Base-by-base conservation (phyloP, 2,888 invertebrate genomes). In the Panopea generosa region DNA sequence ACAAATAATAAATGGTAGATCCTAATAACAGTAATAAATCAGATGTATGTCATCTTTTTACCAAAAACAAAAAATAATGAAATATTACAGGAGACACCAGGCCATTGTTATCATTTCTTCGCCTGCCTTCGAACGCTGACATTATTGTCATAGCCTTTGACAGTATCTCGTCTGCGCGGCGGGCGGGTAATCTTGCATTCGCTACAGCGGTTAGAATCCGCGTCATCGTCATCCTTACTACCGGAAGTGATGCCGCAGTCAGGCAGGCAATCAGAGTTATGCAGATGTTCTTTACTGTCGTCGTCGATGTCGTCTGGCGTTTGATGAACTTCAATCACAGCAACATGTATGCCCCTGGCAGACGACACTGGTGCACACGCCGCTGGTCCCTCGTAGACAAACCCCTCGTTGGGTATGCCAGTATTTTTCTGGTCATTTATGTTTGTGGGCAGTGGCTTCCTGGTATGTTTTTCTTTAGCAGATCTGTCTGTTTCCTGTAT, bases 241-340 rank as follows among this genome's bases (percentile, higher is more conserved):
- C 43, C 49, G 20, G 55, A 18, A 1, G 69, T 55, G 47, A 53
- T 66, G 2, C 26, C 20, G 20, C 16, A 18, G 7, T 16, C 16
- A 9, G 16, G 16, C 14, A 14, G 45, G 16, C 45, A 45, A 45
- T 45, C 45, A 9, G 45, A 9, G 16, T 20, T 40, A 18, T 18
- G 29, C 16, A 43, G 38, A 3, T n/a, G 38, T 11, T 43, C 22
- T 3, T 47, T 47, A 11, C 24, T 22, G 18, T 26, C 26, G 0
- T 29, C 62, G 20, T 16, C 40, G n/a, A 2, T 24, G 14, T 45
- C 55, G 24, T 59, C 38, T 11, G 59, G 50, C 38, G 40, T 55
- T n/a, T 56, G 69, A 43, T 78, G 73, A 7, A 78, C 66, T 11
- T 78, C 77, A 22, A 78, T 55, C 7, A 73, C 70, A n/a, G 77